Evolutionary conservation across 1,140 invertebrate genomes (phyloP), one percentile per base, ranked within the genome.

Genomic region (Zaprionus camerounensis): DNA sequence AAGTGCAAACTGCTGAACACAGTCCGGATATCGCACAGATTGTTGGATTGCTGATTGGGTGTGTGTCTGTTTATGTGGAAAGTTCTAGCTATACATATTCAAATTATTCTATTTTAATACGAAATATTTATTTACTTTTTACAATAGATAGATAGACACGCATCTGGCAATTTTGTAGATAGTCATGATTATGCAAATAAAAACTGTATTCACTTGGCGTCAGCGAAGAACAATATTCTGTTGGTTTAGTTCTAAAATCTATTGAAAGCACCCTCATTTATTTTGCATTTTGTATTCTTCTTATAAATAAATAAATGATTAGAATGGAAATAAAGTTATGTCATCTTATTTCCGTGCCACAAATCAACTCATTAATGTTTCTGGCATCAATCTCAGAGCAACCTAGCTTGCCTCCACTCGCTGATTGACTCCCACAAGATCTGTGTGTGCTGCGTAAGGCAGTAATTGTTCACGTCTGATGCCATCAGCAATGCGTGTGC

Each of bases 391-490:
- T 82, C 77, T 77, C 51, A 41, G 20, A 12, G 61, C 76, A 79
- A 49, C 76, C 76, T 65, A 58, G 15, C 34, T 51, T 20, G 31
- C 24, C 34, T 57, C 26, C 24, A 5, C 17, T 67, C 17, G 67
- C 58, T 85, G 83, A 87, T 86, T 87, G 82, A 85, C 80, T 82
- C 78, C 77, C 81, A 73, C 84, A 88, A 83, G 70, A 76, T 68
- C 53, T 69, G 36, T 20, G 36, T 20, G 22, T 11, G 28, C 15
- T 53, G 49, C 31, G 22, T 41, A 38, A 61, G 65, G 24, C 38
- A 49, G 68, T 46, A 88, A 87, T 87, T 87, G 84, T 76, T 76
- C 64, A 66, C 71, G 62, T 55, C 83, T 74, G 66, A 82, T 71
- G 78, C 15, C 67, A 80, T 74, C 74, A 63, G 65, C 68, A 74